phyloP scores from a whole-genome alignment of 92 coral and sea anemone species.

The Pocillopora meandrina region DNA sequence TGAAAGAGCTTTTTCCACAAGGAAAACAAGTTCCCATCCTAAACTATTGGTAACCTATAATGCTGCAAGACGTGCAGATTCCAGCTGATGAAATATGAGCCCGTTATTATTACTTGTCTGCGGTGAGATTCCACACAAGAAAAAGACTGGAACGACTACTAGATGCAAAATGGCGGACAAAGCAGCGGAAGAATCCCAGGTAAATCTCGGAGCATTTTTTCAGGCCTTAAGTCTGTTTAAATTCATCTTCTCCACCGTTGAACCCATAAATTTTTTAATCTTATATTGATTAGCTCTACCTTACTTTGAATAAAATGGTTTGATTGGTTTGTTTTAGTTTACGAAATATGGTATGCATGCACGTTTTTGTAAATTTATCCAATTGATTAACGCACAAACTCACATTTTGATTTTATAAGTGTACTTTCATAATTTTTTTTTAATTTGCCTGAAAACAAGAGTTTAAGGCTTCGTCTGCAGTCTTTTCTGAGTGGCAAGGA shows the following conservation, averaged over 20 bases:
- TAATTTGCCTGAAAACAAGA: conserved; percentile 15
- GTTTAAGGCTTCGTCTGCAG: conserved; percentile 65
- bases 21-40: not conserved
- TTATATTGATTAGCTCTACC: no score
- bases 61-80: not conserved
- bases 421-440: not conserved
- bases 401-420: no score
- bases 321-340: no score
- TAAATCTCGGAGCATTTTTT: not conserved
- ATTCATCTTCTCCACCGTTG: not conserved
- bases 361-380: no score
- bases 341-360: no score
- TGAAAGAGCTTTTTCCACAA: not conserved
- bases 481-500: conserved; percentile 80
- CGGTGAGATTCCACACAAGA: conserved; percentile 11
- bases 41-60: no score
- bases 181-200: conserved; percentile 33
- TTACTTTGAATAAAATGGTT: no score
- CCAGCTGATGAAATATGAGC: conserved; percentile 33
- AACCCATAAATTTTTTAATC: no score
- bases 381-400: no score
- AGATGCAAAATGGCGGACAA: conserved; percentile 69
- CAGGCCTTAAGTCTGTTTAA: not conserved
- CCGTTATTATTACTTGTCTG: not conserved
- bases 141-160: conserved; percentile 38